Evolutionary conservation across 2,888 invertebrate species (phyloP), one percentile per base, ranked within the genome.

Genomic region (Fragum sueziense): DNA sequence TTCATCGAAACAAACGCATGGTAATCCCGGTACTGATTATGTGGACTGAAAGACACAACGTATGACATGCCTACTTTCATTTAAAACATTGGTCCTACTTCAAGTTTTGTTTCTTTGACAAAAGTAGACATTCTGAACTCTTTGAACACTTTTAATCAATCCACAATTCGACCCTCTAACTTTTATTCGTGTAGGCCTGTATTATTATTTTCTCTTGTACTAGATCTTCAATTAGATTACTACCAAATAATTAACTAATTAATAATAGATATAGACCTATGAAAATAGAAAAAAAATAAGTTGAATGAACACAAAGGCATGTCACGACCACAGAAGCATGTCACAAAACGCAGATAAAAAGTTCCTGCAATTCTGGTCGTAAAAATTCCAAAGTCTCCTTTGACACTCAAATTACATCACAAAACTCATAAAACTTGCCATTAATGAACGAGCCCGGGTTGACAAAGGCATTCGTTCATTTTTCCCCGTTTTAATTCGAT

Each of bases 391-490:
- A 33, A 17, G 0, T n/a, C 33, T 34, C 34, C 29, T 27, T 14
- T 29, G 25, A 17, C 34, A 11, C 6, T 62, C 34, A 33, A n/a
- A n/a, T 34, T n/a, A n/a, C n/a, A 9, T 62, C 62, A 62, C 33
- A 33, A 33, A 62, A 33, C 17, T 62, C 62, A 62, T 22, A 33
- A 33, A 61, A 62, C 31, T 17, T 20, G 34, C 20, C 62, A n/a
- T 22, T 62, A n/a, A 29, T 62, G 62, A 34, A 33, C 34, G 62
- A 62, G 57, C 57, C 33, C 20, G 14, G n/a, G 31, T 17, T 62
- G 34, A 62, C 62, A 62, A 62, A 62, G 62, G 14, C 62, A 62
- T 31, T 62, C 33, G n/a, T n/a, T 62, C 62, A 62, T 62, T 33
- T 62, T 20, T 47, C n/a, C n/a, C n/a, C n/a, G n/a, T 47, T 62